Percentiles rank a stretch among this genome's conserved stretches.
phyloP scores from a whole-genome alignment of 2,888 invertebrate species.

The Troides aeacus region DNA sequence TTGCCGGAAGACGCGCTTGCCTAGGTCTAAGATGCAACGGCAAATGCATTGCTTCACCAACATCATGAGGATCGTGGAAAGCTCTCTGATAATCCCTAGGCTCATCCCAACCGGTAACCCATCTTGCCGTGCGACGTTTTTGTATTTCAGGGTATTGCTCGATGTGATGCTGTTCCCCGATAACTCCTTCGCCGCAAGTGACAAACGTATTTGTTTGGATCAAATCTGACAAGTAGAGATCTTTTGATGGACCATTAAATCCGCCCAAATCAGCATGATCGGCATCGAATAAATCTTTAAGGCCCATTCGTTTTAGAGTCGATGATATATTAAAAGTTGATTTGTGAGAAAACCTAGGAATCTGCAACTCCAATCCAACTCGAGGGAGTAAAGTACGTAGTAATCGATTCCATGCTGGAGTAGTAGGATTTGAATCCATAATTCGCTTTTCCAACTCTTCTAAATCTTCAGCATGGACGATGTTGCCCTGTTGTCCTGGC shows the following conservation, averaged over 20 bases:
- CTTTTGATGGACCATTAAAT: slow-evolving; percentile 88
- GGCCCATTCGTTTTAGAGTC: slow-evolving; percentile 88
- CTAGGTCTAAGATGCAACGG: slow-evolving; percentile 85
- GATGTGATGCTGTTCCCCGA: slow-evolving; percentile 87
- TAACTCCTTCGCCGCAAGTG: slow-evolving; percentile 87
- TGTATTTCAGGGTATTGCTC: slow-evolving; percentile 86
- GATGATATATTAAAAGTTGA: slow-evolving; percentile 90
- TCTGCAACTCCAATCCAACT: slow-evolving; percentile 88
- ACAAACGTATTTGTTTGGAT: slow-evolving; percentile 91
- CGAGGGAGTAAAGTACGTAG: slow-evolving; percentile 87
- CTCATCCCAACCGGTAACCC: slow-evolving; percentile 74
- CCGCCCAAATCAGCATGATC: slow-evolving; percentile 90
- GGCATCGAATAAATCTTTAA: slow-evolving; percentile 88
- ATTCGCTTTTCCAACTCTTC: slow-evolving; percentile 86
- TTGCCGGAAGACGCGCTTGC: slow-evolving; percentile 85
- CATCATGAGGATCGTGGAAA: slow-evolving; percentile 83
- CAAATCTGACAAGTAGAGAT: slow-evolving; percentile 91
- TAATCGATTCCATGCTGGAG: slow-evolving; percentile 86
- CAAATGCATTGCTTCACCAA: slow-evolving; percentile 76
- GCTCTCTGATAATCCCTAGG: slow-evolving; percentile 84
- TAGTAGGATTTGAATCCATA: slow-evolving; percentile 82
- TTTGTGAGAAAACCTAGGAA: slow-evolving; percentile 90
- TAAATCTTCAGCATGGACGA: slow-evolving; percentile 88
- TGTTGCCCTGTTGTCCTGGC: slow-evolving; percentile 91
- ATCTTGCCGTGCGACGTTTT: slow-evolving; percentile 67